These are phyloP conservation scores for Catocala nupta DNA, from an alignment of 2,888 invertebrate species.

Conservation along the genomic window DNA sequence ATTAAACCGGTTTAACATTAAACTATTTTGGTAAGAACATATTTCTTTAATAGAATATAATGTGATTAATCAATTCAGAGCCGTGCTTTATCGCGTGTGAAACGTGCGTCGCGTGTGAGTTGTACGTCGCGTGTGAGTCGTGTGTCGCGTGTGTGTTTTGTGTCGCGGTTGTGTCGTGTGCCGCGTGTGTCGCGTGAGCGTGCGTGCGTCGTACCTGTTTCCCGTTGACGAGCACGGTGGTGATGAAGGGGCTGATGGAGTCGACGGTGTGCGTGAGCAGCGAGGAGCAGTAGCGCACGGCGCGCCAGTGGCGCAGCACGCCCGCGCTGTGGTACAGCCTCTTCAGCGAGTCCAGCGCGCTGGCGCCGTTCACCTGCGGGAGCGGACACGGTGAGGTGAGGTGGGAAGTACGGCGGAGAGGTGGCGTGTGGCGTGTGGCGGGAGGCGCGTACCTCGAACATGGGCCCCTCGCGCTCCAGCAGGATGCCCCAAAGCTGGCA, in stretches of 20 bases:
- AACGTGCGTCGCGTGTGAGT: too few species aligned
- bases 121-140: too few species aligned
- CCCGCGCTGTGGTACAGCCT: slow-evolving; percentile 94
- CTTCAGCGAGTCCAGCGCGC: slow-evolving; percentile 90
- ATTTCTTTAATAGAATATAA: too few species aligned
- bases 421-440: neutral
- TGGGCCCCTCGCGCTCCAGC: slow-evolving; percentile 92
- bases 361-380: slow-evolving; percentile 78
- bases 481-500: slow-evolving; percentile 95
- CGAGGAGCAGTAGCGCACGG: slow-evolving; percentile 98
- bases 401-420: too few species aligned
- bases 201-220: neutral
- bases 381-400: too few species aligned
- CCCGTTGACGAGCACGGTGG: slow-evolving; percentile 96
- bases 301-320: slow-evolving; percentile 95
- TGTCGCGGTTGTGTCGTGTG: neutral
- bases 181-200: neutral
- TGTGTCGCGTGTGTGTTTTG: too few species aligned
- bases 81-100: too few species aligned
- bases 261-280: slow-evolving; percentile 98
- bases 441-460: slow-evolving; percentile 88
- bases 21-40: too few species aligned
- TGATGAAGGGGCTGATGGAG: slow-evolving; percentile 99
- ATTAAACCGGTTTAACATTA: neutral
- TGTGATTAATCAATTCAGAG: too few species aligned